Conservation (phyloP, 2,888 invertebrate genomes). For the Trichacis sp. region DNA sequence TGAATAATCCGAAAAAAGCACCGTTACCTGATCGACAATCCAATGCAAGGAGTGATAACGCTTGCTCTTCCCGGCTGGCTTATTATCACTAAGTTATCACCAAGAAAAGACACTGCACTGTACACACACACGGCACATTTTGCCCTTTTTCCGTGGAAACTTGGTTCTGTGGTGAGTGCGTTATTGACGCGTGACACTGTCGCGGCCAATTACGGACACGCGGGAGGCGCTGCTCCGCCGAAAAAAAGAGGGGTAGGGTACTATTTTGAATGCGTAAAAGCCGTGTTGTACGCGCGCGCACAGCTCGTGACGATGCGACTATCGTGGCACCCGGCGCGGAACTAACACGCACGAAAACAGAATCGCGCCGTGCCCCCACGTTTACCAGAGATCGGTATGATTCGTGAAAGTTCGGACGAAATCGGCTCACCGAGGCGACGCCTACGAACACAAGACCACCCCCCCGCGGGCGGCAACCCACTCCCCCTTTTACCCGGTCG, state of each 20-base stretch:
- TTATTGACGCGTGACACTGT: background rate
- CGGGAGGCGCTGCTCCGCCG: too few species aligned
- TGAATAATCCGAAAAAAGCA: background rate
- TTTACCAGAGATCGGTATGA: conserved; percentile 35
- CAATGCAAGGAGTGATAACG: conserved; percentile 19
- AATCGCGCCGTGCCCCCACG: conserved; percentile 59
- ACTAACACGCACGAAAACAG: conserved; percentile 67
- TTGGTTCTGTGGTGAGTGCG: background rate
- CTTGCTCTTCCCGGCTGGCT: conserved; percentile 24
- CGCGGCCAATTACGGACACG: background rate
- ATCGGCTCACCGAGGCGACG: conserved; percentile 47
- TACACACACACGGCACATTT: conserved; percentile 66
- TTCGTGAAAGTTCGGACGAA: conserved; percentile 43
- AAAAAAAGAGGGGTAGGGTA: background rate
- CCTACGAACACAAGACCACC: conserved; percentile 57
- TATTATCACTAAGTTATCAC: conserved; percentile 63
- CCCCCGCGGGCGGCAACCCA: conserved; percentile 63
- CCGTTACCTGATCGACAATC: conserved; percentile 40
- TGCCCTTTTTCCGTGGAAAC: background rate
- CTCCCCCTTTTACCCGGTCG: conserved; percentile 25
- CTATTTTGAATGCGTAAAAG: background rate
- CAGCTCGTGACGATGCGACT: conserved; percentile 63
- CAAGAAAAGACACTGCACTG: conserved; percentile 65
- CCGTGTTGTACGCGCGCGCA: conserved; percentile 40
- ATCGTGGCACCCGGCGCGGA: conserved; percentile 68